A percentile compares a stretch with the other conserved stretches of the same genome.
phyloP scores from a whole-genome alignment of 2,797 vertebrate species.

The Centroberyx gerrardi region DNA sequence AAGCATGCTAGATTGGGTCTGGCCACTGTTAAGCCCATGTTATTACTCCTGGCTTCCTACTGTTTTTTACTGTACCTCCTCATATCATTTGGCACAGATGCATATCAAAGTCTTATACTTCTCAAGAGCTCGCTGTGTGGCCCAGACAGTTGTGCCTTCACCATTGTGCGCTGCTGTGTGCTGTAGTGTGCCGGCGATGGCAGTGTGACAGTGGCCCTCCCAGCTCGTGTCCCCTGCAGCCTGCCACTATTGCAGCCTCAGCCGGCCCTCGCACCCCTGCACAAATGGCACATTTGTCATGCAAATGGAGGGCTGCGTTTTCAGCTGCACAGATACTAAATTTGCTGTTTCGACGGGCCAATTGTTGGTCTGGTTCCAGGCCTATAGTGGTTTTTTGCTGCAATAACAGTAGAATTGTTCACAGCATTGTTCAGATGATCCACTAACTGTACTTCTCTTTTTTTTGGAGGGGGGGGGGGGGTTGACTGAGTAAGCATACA shows the following conservation, averaged over 20 bases:
- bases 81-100: constrained; percentile 8
- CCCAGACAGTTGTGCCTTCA: constrained; percentile 17
- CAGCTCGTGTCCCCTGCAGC: constrained; percentile 25
- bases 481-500: constrained; percentile 18
- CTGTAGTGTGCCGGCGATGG: constrained; percentile 18
- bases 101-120: neutral
- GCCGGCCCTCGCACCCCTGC: constrained; percentile 39
- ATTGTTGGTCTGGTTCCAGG: constrained; percentile 63
- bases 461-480: neutral
- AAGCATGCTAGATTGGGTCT: neutral
- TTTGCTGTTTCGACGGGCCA: constrained; percentile 60
- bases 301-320: constrained; percentile 67
- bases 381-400: constrained; percentile 54
- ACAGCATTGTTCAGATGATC: constrained; percentile 62
- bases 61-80: constrained; percentile 8
- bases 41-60: constrained; percentile 1
- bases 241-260: constrained; percentile 30
- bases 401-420: constrained; percentile 70
- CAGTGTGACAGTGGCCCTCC: constrained; percentile 37
- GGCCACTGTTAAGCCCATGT: neutral
- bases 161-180: constrained; percentile 5
- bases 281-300: constrained; percentile 76
- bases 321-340: constrained; percentile 63
- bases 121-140: constrained; percentile 14
- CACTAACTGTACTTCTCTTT: constrained; percentile 48